Base-by-base conservation (phyloP, 2,113 vertebrate genomes). In the Hippolais icterina region DNA sequence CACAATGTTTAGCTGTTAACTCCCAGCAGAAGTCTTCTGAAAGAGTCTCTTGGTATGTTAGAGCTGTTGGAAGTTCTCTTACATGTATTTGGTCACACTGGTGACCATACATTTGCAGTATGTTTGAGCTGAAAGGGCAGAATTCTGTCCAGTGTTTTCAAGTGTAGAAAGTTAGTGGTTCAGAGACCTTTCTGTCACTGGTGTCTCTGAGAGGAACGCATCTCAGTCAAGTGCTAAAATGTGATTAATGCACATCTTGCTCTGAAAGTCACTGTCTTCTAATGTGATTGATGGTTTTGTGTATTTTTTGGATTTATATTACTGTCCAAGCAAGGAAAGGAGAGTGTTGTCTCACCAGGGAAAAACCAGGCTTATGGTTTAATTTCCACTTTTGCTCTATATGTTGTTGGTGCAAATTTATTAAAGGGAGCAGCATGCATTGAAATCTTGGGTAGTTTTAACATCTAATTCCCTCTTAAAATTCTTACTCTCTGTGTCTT, bases 351-450 rank as follows among this genome's bases (percentile, higher is more conserved):
- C 35, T 83, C 50, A 49, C 5, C 22, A n/a, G 15, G 15, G 24
- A 5, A 59, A 77, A 92, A 42, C 2, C 0, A 3, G 10, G 16
- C 29, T 90, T 7, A 4, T 63, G 31, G 13, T 70, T 95, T 63
- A 74, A 15, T 86, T 92, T 35, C 42, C 11, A 21, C 17, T 77
- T 89, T 28, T 50, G 2, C n/a, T 46, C 18, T 59, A 3, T 12
- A 35, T 0, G 0, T 27, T 50, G 8, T 27, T 66, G 19, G 10
- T 50, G 9, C 64, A 33, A 78, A 52, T 66, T 83, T 52, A 52
- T 56, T 57, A 16, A 71, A 82, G 69, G 23, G 50, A 39, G 33
- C 16, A 37, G 20, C 11, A 29, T 6, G 1, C 27, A 25, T 52
- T 66, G 60, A 81, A 54, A 56, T 42, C 7, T 69, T 61, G 9